Base-by-base conservation (phyloP, 2,888 invertebrate genomes). In the Hypomecis atomaria region DNA sequence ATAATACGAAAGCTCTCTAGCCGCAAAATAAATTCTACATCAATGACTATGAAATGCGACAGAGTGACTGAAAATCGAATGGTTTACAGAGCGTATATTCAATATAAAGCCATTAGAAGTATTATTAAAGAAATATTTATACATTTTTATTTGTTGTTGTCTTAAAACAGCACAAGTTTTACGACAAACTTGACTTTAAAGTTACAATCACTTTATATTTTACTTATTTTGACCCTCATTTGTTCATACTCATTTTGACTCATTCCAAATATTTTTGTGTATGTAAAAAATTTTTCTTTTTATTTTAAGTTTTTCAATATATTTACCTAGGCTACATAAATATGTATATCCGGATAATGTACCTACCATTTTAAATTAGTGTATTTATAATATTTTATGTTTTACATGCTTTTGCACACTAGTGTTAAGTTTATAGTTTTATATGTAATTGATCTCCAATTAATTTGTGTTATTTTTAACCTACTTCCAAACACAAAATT, bases 401-500 rank as follows among this genome's bases (percentile, higher is more conserved):
- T 44, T 9, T 6, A 47, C 5, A 49, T 49, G 34, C 48, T 49
- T 36, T 49, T 49, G 36, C 48, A 33, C 34, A 49, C n/a, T 7
- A 36, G n/a, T 11, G 5, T n/a, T 36, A 49, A 49, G n/a, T n/a
- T 11, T 6, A 49, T 49, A 36, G 48, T 6, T 49, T 36, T 49
- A 33, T 47, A 47, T 9, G n/a, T 43, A 8, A 42, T 42, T 40
- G 42, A 53, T 53, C 33, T 52, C 52, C 40, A 13, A 23, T 10
- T 37, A 23, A 9, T 40, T 23, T 7, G 38, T 38, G 50, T 50
- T 11, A 37, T 38, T 38, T 37, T 23, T 23, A 23, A 23, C 23
- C 23, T 23, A 23, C 23, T 23, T 23, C 23, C 23, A 23, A 23
- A 23, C 1, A 23, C 23, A 23, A 23, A 23, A 23, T 23, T 23